Evolutionary conservation across 2,797 vertebrate genomes (phyloP), one percentile per base, ranked within the genome.

Genomic region (Mormyrops boulengeri): DNA sequence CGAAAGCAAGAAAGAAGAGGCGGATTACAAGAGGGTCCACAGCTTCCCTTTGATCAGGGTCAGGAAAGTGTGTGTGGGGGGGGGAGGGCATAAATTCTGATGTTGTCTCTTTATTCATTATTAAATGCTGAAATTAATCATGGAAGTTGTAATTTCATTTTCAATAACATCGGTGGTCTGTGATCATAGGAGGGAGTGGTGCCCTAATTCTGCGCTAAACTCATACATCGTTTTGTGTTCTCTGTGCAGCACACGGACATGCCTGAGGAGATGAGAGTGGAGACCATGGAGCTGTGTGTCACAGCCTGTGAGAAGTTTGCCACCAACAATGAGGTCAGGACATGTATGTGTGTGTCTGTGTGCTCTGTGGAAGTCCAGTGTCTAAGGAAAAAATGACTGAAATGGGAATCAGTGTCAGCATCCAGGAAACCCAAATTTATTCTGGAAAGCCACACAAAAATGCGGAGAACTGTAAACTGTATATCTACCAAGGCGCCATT

Each of bases 11-110:
- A 99, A 98, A 92, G 98, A 99, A 17, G 98, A 99, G 41, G 97
- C 98, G 88, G 98, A 99, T 92, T 99, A 99, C 94, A 99, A 99
- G 94, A 97, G 98, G 89, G 95, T 99, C 89, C 97, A 99, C 94
- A 99, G 95, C 94, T 99, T 99, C 91, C 99, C 98, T 73, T 96
- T 99, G 90, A 98, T 99, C 92, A 97, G 98, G 97, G 99, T 99
- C 94, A 96, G 95, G 19, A 41, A 55, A 41, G 38, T 8, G 44
- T 69, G 87, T 52, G 55, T 62, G 49, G 26, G 66, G 14, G 30
- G 5, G 69, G 9, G 22, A 9, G 14, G 9, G 41, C 44, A 47
- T 49, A 22, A 50, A 26, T 49, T 50, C 44, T 22, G 44, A 50
- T 50, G 17, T 41, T 49, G 9, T 85, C 22, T 8, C 47, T 85